These are phyloP conservation scores for Zenarchopterus dispar DNA, from an alignment of 2,797 vertebrate genomes.

Conservation along the genomic window DNA sequence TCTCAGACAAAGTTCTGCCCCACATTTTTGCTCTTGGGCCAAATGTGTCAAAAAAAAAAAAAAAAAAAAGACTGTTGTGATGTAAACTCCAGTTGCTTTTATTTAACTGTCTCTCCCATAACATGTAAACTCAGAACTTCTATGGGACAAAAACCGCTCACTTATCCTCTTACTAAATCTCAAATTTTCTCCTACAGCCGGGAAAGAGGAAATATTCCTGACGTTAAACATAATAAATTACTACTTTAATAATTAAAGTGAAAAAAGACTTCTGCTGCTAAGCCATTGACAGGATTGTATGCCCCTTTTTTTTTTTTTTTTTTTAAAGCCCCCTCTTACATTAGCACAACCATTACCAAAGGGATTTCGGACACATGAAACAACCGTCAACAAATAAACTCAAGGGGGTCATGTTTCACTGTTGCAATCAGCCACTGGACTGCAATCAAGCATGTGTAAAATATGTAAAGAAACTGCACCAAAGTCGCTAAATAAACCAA, in stretches of 20 bases:
- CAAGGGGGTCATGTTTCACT: slow-evolving; percentile 42
- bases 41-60: slow-evolving; percentile 40
- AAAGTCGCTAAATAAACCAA: slow-evolving; percentile 28
- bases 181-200: background rate
- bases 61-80: slow-evolving; percentile 48
- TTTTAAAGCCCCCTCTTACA: slow-evolving; percentile 22
- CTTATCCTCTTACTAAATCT: slow-evolving; percentile 8
- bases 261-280: slow-evolving; percentile 5
- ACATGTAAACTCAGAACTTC: slow-evolving; percentile 31
- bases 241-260: no score
- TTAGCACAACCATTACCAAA: slow-evolving; percentile 33
- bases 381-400: slow-evolving; percentile 54
- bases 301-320: slow-evolving; percentile 18
- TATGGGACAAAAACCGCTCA: background rate
- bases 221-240: slow-evolving; percentile 1
- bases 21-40: slow-evolving; percentile 42
- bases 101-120: slow-evolving; percentile 43
- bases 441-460: slow-evolving; percentile 38
- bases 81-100: slow-evolving; percentile 53
- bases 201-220: background rate
- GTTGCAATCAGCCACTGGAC: slow-evolving; percentile 20
- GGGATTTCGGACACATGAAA: slow-evolving; percentile 44
- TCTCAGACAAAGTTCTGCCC: slow-evolving; percentile 60
- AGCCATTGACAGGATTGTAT: slow-evolving; percentile 13
- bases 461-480: slow-evolving; percentile 22